These are phyloP conservation scores for Norana najaformis DNA, from an alignment of 2,888 invertebrate genomes.

Conservation along the genomic window DNA sequence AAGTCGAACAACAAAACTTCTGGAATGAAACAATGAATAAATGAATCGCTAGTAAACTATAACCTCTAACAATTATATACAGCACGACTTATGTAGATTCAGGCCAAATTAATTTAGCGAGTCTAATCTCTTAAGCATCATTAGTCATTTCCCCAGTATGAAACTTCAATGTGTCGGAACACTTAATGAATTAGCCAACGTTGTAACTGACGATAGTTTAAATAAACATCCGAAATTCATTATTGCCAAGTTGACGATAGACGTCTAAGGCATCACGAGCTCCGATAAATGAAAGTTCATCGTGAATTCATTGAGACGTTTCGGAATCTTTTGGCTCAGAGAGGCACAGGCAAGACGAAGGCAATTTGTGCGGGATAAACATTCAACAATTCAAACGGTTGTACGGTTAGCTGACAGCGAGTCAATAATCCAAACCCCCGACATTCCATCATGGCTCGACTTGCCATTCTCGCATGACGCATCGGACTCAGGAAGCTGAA, in stretches of 20 bases:
- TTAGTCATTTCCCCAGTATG: not conserved
- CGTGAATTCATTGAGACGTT: not conserved
- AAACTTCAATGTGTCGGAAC: not conserved
- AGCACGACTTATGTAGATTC: not conserved
- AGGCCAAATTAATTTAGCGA: not conserved
- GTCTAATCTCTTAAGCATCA: not conserved
- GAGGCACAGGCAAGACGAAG: constrained; percentile 5
- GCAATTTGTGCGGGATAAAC: not conserved
- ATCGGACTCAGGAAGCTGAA: not conserved
- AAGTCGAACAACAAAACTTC: not conserved
- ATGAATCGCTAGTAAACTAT: not conserved
- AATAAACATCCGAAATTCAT: too few species aligned
- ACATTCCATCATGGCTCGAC: not conserved
- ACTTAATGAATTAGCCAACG: not conserved
- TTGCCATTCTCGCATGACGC: not conserved
- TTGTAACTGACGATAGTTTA: not conserved
- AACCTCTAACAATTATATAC: not conserved
- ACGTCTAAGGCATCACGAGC: not conserved
- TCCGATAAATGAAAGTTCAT: not conserved
- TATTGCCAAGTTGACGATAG: not conserved
- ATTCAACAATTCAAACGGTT: not conserved
- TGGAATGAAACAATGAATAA: not conserved
- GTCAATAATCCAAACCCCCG: not conserved
- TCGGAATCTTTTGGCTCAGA: not conserved
- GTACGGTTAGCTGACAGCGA: not conserved